Evolutionary conservation across 2,888 invertebrate genomes (phyloP).

Genomic region (Coenonympha glycerion): DNA sequence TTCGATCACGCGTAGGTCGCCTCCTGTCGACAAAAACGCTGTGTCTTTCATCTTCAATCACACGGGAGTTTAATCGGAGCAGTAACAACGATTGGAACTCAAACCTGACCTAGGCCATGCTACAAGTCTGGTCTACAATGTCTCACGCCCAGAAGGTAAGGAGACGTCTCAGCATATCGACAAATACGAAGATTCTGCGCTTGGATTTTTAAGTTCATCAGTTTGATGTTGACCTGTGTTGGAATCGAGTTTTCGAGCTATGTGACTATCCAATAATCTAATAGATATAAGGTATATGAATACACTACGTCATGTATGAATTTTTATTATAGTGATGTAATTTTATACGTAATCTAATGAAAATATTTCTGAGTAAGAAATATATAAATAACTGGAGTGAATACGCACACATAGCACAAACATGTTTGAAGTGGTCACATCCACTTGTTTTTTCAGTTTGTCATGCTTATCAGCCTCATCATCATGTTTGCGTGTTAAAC

Average conservation of each 20-base stretch:
- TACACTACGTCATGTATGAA: conserved; percentile 18
- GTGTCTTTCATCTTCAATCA: conserved; percentile 80
- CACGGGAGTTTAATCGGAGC: conserved; percentile 79
- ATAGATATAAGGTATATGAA: conserved; percentile 30
- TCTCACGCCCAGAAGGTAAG: conserved; percentile 16
- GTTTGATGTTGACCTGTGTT: conserved; percentile 64
- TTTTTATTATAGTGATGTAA: conserved; percentile 21
- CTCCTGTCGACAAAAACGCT: conserved; percentile 68
- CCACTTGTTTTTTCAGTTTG: not conserved
- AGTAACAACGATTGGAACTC: conserved; percentile 31
- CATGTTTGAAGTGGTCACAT: not conserved
- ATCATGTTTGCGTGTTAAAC: not conserved
- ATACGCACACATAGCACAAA: conserved; percentile 32
- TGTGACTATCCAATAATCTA: conserved; percentile 40
- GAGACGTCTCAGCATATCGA: conserved; percentile 56
- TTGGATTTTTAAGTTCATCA: conserved; percentile 50
- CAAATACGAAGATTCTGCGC: conserved; percentile 47
- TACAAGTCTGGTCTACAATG: conserved; percentile 38
- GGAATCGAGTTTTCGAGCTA: conserved; percentile 32
- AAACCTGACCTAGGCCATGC: conserved; percentile 43
- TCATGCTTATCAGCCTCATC: not conserved
- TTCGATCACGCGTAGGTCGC: conserved; percentile 75
- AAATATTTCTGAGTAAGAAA: conserved; percentile 26
- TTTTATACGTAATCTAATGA: conserved; percentile 32
- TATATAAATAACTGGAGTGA: conserved; percentile 30